Conservation (phyloP, 2,797 vertebrate species). For the Manis pentadactyla region DNA sequence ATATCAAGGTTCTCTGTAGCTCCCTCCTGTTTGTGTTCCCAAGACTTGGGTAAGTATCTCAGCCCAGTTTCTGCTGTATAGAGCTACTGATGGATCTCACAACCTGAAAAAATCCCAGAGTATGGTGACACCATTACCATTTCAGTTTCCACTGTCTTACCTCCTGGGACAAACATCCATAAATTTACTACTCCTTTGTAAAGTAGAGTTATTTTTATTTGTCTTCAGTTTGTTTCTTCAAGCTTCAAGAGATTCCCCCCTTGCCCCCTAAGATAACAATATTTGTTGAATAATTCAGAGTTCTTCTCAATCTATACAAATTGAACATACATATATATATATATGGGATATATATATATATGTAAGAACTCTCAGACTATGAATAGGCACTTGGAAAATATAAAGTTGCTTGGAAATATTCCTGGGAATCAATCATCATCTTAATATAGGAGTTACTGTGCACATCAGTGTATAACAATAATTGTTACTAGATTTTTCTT, state of each 20-base stretch:
- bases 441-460: constrained; percentile 28
- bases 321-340: not conserved
- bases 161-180: not conserved
- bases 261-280: not conserved
- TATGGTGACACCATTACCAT: not conserved
- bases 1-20: not conserved
- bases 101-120: not conserved
- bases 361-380: not conserved
- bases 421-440: constrained; percentile 35
- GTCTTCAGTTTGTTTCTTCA: not conserved
- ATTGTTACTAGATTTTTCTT: constrained; percentile 51
- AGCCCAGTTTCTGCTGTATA: not conserved
- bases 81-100: not conserved
- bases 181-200: not conserved
- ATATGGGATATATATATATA: not conserved
- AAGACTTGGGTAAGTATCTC: not conserved
- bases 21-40: not conserved
- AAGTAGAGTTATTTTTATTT: not conserved
- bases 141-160: not conserved
- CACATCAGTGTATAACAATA: constrained; percentile 5
- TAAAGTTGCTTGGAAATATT: constrained; percentile 36
- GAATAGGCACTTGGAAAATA: not conserved
- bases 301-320: not conserved
- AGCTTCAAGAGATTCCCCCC: not conserved
- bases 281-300: not conserved